These are phyloP conservation scores for Axea sp. DNA, from an alignment of 2,888 invertebrate species.

Conservation along the genomic window DNA sequence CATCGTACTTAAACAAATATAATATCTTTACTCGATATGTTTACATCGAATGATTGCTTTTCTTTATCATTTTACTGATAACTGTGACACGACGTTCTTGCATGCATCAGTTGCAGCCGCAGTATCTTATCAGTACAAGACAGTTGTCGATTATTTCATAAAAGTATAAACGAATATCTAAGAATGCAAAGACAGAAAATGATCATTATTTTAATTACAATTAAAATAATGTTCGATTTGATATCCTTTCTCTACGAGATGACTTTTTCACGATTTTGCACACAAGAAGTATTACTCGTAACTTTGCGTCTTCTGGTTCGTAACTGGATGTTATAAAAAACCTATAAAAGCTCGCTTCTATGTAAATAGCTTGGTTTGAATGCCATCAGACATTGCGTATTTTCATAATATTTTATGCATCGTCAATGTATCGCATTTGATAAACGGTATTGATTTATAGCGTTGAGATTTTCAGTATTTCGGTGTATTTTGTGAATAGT, in stretches of 20 bases:
- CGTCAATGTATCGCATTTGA: conserved; percentile 47
- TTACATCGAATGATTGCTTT: conserved; percentile 15
- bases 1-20: conserved; percentile 10
- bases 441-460: conserved; percentile 8
- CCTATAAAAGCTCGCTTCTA: conserved; percentile 65
- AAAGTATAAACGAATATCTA: neutral
- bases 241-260: neutral
- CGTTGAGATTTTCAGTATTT: neutral
- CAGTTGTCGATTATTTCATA: neutral
- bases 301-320: conserved; percentile 22
- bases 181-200: no score
- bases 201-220: neutral
- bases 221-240: conserved; percentile 1
- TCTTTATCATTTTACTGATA: conserved; percentile 15
- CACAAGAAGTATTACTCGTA: conserved; percentile 22
- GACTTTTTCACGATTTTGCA: conserved; percentile 1
- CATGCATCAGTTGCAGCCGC: neutral
- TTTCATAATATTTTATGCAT: conserved; percentile 71
- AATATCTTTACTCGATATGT: conserved; percentile 9
- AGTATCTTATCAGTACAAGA: neutral
- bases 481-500: no score
- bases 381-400: conserved; percentile 69
- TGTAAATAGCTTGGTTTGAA: conserved; percentile 65
- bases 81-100: conserved; percentile 1
- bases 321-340: conserved; percentile 67